Base-by-base conservation (phyloP, 2,113 vertebrate genomes). In the Ictalurus furcatus region DNA sequence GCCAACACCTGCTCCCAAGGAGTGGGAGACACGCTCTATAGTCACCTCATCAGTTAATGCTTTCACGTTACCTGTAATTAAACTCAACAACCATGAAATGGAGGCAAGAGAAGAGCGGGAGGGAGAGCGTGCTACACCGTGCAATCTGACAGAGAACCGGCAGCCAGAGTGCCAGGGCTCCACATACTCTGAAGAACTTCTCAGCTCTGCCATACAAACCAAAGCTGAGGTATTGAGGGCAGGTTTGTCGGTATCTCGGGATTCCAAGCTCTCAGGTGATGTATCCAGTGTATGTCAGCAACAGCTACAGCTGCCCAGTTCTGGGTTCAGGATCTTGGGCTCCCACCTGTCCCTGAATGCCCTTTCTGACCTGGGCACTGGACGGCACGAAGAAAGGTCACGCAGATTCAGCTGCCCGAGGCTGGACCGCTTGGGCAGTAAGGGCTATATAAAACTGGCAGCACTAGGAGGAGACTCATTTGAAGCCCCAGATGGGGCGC, bases 371-470 rank as follows among this genome's bases (percentile, higher is more conserved):
- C 92, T 92, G 2, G 94, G 92, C 2, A 91, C 83, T 82, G 90
- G 94, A 81, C 92, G 89, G 82, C 94, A 94, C 85, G 93, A 92
- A 67, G 92, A 95, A 86, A 89, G 91, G 87, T 93, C 92, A 82
- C 95, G 95, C 92, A 95, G 96, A 91, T 97, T 97, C 44, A 97
- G 95, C 92, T 97, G 96, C 92, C 97, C 97, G 54, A 96, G 94
- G 40, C 94, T 96, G 88, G 97, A 97, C 83, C 96, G 93, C 78
- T 93, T 95, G 87, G 95, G 97, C 96, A 97, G 96, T 95, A 98
- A 97, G 97, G 97, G 98, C 96, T 98, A 99, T 95, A 96, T 96
- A 90, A 97, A 97, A 65, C 94, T 98, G 93, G 95, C 94, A 92
- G 97, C 98, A 85, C 92, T 95, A 90, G 95, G 96, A 48, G 96